A percentile compares a stretch with the other conserved stretches of the same genome.
Conservation (phyloP, 2,888 invertebrate genomes). For the Sericinus montela region DNA sequence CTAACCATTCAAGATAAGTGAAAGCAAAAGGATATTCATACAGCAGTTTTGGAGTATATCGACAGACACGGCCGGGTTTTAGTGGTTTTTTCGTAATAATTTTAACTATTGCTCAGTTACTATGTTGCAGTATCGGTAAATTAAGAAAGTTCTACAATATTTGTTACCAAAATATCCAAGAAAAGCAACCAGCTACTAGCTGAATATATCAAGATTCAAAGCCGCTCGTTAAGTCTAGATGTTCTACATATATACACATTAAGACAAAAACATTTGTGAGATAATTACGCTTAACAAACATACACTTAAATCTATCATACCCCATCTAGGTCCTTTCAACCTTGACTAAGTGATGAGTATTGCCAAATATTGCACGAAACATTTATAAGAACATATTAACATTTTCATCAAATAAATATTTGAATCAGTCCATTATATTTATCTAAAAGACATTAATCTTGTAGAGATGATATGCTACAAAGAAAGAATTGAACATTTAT, state of each 20-base stretch:
- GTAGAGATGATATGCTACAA: conserved; percentile 30
- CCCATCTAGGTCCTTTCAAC: conserved; percentile 42
- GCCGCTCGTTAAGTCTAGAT: conserved; percentile 17
- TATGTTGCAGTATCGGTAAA: background rate
- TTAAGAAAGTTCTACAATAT: background rate
- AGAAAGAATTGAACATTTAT: conserved; percentile 21
- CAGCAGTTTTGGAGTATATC: too few relatives aligned
- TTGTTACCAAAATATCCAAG: background rate
- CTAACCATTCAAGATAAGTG: too few relatives aligned
- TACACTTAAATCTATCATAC: conserved; percentile 55
- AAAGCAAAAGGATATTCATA: too few relatives aligned
- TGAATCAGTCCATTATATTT: conserved; percentile 29
- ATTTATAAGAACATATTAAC: conserved; percentile 21
- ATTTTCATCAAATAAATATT: conserved; percentile 22
- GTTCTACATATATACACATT: conserved; percentile 31
- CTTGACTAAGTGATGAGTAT: conserved; percentile 70
- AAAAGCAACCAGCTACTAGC: background rate
- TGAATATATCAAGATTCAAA: background rate
- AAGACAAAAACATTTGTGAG: conserved; percentile 26
- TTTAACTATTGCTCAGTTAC: background rate
- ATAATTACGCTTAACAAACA: conserved; percentile 39
- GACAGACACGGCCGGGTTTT: too few relatives aligned
- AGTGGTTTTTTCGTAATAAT: background rate
- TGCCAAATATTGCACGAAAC: conserved; percentile 74
- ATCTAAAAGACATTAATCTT: conserved; percentile 26